Conservation (phyloP, 2,113 vertebrate species). For the Accipiter cooperii region DNA sequence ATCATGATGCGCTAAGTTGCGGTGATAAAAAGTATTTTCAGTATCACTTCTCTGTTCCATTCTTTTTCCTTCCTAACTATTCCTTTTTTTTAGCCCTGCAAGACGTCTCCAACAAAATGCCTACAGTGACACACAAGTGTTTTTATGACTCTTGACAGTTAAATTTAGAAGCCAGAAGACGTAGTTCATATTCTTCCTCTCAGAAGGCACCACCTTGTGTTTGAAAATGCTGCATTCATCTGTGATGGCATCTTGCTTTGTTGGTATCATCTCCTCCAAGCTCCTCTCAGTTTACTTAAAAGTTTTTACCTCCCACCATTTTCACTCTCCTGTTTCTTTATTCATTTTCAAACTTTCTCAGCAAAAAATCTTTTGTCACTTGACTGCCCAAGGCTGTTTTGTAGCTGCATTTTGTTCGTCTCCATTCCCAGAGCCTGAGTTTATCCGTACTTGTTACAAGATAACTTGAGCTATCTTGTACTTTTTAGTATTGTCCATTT, state of each 20-base stretch:
- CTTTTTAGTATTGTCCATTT: neutral
- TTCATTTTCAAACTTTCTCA: neutral
- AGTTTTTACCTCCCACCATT: neutral
- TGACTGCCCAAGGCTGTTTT: neutral
- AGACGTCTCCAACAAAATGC: neutral
- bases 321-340: neutral
- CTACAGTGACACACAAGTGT: neutral
- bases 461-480: neutral
- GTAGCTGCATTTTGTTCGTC: neutral
- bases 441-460: neutral
- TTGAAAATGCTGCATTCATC: neutral
- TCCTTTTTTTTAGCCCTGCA: neutral
- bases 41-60: neutral
- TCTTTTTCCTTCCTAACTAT: neutral
- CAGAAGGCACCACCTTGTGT: neutral
- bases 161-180: conserved; percentile 10
- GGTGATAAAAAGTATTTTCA: neutral
- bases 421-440: neutral
- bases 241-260: neutral
- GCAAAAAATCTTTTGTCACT: neutral
- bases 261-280: neutral
- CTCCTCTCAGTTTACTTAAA: neutral
- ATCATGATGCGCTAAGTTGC: neutral
- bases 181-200: neutral
- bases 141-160: conserved; percentile 23